Percentiles rank a stretch among this genome's conserved stretches.
phyloP scores from a whole-genome alignment of 2,888 invertebrate genomes.

The Allygus modestus region DNA sequence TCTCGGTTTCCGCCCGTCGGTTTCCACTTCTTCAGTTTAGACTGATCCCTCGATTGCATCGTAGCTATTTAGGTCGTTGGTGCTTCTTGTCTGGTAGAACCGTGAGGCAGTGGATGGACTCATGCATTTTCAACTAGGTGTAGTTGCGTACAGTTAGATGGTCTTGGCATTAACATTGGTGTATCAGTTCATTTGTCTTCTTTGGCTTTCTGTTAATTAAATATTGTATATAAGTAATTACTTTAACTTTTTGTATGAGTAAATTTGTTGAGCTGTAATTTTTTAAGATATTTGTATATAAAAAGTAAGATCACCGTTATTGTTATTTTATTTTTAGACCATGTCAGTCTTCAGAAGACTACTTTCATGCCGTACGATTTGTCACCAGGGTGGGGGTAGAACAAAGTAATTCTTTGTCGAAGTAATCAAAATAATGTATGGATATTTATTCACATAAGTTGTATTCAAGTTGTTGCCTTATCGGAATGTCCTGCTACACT shows the following conservation, averaged over 20 bases:
- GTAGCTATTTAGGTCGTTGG: conserved; percentile 26
- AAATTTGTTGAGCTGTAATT: background rate
- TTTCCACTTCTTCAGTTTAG: conserved; percentile 52
- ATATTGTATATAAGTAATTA: conserved; percentile 19
- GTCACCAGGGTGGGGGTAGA: too few relatives aligned
- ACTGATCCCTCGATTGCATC: conserved; percentile 20
- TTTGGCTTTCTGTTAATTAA: conserved; percentile 44
- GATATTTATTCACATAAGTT: too few relatives aligned
- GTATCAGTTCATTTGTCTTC: conserved; percentile 38
- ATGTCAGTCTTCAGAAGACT: background rate
- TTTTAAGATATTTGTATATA: background rate
- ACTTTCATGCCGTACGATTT: too few relatives aligned
- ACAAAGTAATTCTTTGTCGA: too few relatives aligned
- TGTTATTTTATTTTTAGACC: background rate
- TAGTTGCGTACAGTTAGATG: conserved; percentile 31
- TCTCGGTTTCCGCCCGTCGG: conserved; percentile 21
- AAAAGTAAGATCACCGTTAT: background rate
- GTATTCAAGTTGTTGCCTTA: too few relatives aligned
- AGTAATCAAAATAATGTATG: too few relatives aligned
- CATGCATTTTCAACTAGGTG: conserved; percentile 41
- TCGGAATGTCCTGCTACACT: too few relatives aligned
- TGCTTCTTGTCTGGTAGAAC: conserved; percentile 8
- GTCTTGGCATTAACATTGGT: conserved; percentile 38
- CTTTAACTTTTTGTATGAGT: background rate
- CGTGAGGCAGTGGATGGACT: conserved; percentile 18